Conservation (phyloP, 2,797 vertebrate genomes). For the Phyllotis vaccarum region DNA sequence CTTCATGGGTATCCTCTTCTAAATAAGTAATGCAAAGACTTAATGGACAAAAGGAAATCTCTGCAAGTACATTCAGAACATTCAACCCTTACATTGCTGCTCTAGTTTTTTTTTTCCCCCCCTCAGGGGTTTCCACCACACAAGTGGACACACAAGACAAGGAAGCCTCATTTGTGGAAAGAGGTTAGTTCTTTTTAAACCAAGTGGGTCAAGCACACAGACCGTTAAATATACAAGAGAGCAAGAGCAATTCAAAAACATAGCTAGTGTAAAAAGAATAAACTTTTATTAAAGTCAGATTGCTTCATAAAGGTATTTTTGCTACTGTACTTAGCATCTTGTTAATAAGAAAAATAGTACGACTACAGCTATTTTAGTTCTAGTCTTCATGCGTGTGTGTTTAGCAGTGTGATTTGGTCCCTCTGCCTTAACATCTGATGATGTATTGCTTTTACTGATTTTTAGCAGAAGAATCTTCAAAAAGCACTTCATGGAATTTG, state of each 20-base stretch:
- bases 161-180: conserved; percentile 9
- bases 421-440: conserved; percentile 56
- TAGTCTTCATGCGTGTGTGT: background rate
- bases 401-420: conserved; percentile 54
- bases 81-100: rapidly evolving
- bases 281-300: conserved; percentile 64
- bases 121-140: background rate
- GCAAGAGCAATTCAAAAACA: conserved; percentile 71
- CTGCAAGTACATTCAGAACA: background rate
- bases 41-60: background rate
- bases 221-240: conserved; percentile 40
- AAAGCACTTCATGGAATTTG: background rate
- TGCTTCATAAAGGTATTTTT: conserved; percentile 55
- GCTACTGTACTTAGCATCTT: conserved; percentile 67
- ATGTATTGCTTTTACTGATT: background rate
- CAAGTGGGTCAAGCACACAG: background rate
- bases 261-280: conserved; percentile 60
- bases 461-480: conserved; percentile 33
- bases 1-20: background rate
- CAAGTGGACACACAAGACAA: background rate
- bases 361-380: conserved; percentile 41
- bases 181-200: conserved; percentile 51
- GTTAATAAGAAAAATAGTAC: conserved; percentile 55
- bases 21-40: conserved; percentile 17
- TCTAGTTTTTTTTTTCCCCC: conserved; percentile 32